A percentile compares a stretch with the other conserved stretches of the same genome.
Conservation (phyloP, 2,113 vertebrate species). For the Mormyrus lacerda region DNA sequence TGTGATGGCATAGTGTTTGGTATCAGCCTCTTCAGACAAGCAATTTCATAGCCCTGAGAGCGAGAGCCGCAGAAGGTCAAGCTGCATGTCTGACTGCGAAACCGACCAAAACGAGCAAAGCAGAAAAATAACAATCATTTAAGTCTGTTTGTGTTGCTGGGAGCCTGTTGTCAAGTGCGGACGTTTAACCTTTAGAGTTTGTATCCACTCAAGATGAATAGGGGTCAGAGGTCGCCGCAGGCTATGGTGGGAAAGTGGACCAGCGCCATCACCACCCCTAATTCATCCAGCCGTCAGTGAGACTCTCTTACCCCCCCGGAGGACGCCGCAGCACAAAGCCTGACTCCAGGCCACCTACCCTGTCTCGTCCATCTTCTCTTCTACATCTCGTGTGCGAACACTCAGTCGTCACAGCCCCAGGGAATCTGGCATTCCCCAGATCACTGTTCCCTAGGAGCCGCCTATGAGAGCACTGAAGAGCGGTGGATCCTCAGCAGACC, state of each 20-base stretch:
- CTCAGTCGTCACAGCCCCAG: background rate
- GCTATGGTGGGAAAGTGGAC: background rate
- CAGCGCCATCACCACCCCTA: background rate
- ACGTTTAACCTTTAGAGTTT: background rate
- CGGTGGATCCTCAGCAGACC: background rate
- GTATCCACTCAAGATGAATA: background rate
- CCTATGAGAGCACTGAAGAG: background rate
- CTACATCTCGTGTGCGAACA: background rate
- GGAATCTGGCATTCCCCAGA: background rate
- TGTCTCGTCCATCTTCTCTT: background rate
- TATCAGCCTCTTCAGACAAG: background rate
- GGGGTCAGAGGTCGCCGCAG: background rate
- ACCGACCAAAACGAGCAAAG: background rate
- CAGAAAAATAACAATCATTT: background rate
- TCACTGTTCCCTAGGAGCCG: background rate
- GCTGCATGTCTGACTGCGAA: background rate
- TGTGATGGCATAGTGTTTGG: background rate
- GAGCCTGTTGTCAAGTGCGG: background rate
- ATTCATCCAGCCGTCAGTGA: background rate
- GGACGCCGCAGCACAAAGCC: background rate
- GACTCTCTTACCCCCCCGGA: background rate
- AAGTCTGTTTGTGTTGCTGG: background rate
- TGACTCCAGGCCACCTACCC: background rate
- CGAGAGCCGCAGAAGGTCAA: background rate
- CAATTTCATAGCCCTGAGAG: background rate